Conservation (phyloP, 2,888 invertebrate genomes). For the Orthosia cruda region DNA sequence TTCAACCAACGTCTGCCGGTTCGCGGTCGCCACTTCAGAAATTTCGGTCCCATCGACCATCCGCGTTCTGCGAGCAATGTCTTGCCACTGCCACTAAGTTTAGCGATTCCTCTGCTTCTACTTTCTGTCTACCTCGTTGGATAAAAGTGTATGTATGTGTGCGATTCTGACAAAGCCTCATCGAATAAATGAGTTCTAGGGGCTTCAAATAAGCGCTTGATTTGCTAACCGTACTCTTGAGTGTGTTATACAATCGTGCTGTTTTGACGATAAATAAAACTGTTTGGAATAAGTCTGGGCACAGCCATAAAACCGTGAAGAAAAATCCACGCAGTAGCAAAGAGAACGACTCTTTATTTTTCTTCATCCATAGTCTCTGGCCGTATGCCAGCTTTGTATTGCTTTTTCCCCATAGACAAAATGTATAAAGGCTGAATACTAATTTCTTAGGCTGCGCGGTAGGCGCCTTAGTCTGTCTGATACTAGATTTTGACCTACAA, state of each 20-base stretch:
- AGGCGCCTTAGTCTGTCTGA: constrained; percentile 24
- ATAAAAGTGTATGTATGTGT: no score
- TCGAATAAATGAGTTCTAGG: not conserved
- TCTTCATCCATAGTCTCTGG: constrained; percentile 47
- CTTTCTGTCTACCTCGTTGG: no score
- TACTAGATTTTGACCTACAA: not conserved
- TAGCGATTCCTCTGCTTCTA: no score
- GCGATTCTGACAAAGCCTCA: not conserved
- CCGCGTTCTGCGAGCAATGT: no score
- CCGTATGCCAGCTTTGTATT: constrained; percentile 52
- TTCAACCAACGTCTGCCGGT: no score
- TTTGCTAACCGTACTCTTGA: not conserved
- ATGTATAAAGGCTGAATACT: constrained; percentile 53
- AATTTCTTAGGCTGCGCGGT: constrained; percentile 42
- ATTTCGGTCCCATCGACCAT: no score
- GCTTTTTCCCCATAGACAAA: constrained; percentile 46
- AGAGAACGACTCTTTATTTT: constrained; percentile 39
- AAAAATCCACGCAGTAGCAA: constrained; percentile 19
- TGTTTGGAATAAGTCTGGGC: constrained; percentile 10
- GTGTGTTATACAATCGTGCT: not conserved
- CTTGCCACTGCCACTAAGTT: no score
- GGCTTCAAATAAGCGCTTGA: not conserved
- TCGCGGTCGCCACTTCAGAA: no score
- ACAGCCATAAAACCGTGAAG: constrained; percentile 36
- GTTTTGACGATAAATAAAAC: constrained; percentile 10